phyloP scores from a whole-genome alignment of 2,888 invertebrate genomes.

The Nephrocerus scutellatus region DNA sequence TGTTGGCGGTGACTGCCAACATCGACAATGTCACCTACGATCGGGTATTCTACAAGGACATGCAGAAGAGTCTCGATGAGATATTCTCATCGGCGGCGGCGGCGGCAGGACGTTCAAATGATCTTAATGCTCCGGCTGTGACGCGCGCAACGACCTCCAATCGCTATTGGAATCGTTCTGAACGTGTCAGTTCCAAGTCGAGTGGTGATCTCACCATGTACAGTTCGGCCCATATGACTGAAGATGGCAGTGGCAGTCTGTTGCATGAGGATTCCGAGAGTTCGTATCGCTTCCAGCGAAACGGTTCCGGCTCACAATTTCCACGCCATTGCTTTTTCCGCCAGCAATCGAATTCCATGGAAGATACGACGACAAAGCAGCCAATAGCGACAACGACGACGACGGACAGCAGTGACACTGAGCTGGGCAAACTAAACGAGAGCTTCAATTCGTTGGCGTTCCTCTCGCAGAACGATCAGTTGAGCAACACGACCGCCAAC shows the following conservation, averaged over 20 bases:
- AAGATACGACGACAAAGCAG: constrained; percentile 18
- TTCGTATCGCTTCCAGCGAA: constrained; percentile 38
- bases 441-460: constrained; percentile 20
- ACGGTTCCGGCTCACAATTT: constrained; percentile 46
- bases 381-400: constrained; percentile 15
- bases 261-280: constrained; percentile 23
- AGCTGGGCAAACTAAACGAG: constrained; percentile 21
- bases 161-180: constrained; percentile 31
- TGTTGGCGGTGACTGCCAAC: constrained; percentile 22
- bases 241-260: constrained; percentile 19
- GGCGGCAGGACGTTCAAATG: constrained; percentile 15
- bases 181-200: constrained; percentile 44
- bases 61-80: constrained; percentile 41
- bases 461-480: constrained; percentile 13
- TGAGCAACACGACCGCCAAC: constrained; percentile 17
- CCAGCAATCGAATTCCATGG: constrained; percentile 30
- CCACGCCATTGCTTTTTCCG: constrained; percentile 45
- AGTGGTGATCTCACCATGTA: constrained; percentile 46
- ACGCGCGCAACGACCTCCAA: constrained; percentile 20
- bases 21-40: constrained; percentile 44
- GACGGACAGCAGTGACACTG: constrained; percentile 17
- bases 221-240: constrained; percentile 32
- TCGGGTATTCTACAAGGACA: constrained; percentile 41
- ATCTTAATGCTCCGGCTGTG: constrained; percentile 12
- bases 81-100: constrained; percentile 33